Conservation (phyloP, 2,113 vertebrate species). For the Pelobates fuscus region DNA sequence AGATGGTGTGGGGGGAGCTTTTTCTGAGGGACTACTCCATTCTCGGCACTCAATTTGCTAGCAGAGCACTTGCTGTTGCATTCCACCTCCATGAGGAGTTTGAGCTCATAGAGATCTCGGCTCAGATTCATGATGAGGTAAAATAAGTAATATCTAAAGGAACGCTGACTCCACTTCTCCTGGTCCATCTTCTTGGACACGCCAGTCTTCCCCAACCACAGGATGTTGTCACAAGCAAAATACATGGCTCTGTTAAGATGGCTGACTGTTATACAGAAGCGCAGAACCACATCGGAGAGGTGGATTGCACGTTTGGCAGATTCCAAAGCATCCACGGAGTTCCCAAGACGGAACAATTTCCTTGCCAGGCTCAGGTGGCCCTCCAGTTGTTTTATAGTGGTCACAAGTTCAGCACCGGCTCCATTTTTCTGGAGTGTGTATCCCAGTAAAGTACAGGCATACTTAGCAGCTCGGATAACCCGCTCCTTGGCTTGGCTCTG, state of each 20-base stretch:
- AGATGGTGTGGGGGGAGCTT: conserved; percentile 35
- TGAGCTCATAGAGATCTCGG: conserved; percentile 84
- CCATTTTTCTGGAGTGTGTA: conserved; percentile 75
- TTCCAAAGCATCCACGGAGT: conserved; percentile 83
- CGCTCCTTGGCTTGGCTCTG: conserved; percentile 89
- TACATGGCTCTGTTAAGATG: conserved; percentile 91
- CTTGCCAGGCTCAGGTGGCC: conserved; percentile 84
- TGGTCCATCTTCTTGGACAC: conserved; percentile 74
- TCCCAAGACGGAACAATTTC: conserved; percentile 88
- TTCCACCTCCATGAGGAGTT: conserved; percentile 77
- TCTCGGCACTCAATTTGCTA: conserved; percentile 55
- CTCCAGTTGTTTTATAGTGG: conserved; percentile 79
- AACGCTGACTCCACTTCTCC: conserved; percentile 88
- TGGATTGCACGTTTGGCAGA: conserved; percentile 86
- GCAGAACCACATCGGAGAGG: conserved; percentile 83
- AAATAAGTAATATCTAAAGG: conserved; percentile 92
- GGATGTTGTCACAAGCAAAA: conserved; percentile 89
- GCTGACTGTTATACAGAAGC: conserved; percentile 86
- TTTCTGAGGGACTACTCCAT: conserved; percentile 47
- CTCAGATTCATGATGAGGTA: conserved; percentile 87
- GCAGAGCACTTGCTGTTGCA: conserved; percentile 37
- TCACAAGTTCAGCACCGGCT: conserved; percentile 60
- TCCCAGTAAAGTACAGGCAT: conserved; percentile 80
- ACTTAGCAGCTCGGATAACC: conserved; percentile 81
- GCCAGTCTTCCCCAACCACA: conserved; percentile 84